These are phyloP conservation scores for Paraescarpia echinospica DNA, from an alignment of 1,140 invertebrate species.

Conservation along the genomic window DNA sequence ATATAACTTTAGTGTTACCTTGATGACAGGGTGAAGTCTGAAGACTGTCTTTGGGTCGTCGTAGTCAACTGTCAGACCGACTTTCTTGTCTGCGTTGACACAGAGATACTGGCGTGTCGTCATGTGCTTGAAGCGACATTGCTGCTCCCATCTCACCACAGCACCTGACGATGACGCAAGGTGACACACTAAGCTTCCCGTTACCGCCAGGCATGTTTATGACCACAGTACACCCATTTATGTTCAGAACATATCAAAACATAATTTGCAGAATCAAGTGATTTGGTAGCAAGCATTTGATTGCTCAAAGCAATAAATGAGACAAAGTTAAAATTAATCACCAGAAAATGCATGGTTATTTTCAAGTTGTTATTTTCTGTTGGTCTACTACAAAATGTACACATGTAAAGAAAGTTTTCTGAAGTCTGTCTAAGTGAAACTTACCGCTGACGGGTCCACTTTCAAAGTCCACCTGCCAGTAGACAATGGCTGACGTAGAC, in stretches of 20 bases:
- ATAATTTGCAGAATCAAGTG: too few species aligned
- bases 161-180: constrained; percentile 17
- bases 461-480: constrained; percentile 32
- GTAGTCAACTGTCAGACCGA: constrained; percentile 24
- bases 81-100: constrained; percentile 21
- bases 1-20: neutral
- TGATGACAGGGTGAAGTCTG: constrained; percentile 34
- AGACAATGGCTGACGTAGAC: constrained; percentile 33
- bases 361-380: too few species aligned
- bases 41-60: constrained; percentile 33
- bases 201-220: neutral
- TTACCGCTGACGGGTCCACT: constrained; percentile 16
- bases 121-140: constrained; percentile 31
- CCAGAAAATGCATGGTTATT: too few species aligned
- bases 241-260: too few species aligned
- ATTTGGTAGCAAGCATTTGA: too few species aligned
- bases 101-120: constrained; percentile 31
- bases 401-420: too few species aligned
- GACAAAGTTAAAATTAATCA: too few species aligned
- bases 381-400: too few species aligned
- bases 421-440: neutral
- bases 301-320: too few species aligned
- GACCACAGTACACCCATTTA: neutral
- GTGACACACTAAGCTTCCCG: neutral
- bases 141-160: constrained; percentile 33